Evolutionary conservation across 2,113 vertebrate genomes (phyloP).

Genomic region (Osmerus mordax): DNA sequence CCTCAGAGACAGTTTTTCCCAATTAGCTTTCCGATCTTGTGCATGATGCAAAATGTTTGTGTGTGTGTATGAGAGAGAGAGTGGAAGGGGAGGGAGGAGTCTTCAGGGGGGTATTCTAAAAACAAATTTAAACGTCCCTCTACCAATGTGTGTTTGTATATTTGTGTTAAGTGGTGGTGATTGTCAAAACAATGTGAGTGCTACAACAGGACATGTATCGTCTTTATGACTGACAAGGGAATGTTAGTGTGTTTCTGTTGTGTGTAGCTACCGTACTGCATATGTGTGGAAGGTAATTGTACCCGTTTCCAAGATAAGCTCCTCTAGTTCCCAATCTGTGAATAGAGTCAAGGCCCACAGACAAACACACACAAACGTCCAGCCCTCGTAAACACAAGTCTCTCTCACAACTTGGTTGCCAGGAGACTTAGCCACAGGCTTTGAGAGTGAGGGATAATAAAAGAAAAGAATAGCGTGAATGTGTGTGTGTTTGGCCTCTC

Average conservation of each 20-base stretch:
- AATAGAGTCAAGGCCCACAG: slow-evolving; percentile 46
- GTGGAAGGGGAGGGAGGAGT: background rate
- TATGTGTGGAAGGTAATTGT: slow-evolving; percentile 28
- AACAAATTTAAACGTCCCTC: slow-evolving; percentile 32
- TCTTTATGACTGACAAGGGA: slow-evolving; percentile 36
- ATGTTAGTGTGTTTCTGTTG: slow-evolving; percentile 23
- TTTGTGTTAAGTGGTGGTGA: background rate
- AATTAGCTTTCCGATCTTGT: slow-evolving; percentile 7
- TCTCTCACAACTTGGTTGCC: slow-evolving; percentile 67
- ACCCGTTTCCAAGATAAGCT: slow-evolving; percentile 46
- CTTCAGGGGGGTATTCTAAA: background rate
- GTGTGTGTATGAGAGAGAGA: background rate
- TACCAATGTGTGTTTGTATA: slow-evolving; percentile 32
- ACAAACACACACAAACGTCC: slow-evolving; percentile 28
- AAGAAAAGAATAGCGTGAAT: slow-evolving; percentile 44
- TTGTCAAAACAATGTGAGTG: slow-evolving; percentile 2
- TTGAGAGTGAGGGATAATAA: slow-evolving; percentile 64
- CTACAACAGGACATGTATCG: slow-evolving; percentile 5
- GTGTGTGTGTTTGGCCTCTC: slow-evolving; percentile 35
- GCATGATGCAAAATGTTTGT: background rate
- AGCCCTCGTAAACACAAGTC: slow-evolving; percentile 57
- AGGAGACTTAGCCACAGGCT: slow-evolving; percentile 66
- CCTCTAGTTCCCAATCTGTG: slow-evolving; percentile 54
- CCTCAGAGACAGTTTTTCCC: background rate
- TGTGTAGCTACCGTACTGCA: slow-evolving; percentile 2